Base-by-base conservation (phyloP, 2,113 vertebrate genomes). In the Cricetomys ansorgei region DNA sequence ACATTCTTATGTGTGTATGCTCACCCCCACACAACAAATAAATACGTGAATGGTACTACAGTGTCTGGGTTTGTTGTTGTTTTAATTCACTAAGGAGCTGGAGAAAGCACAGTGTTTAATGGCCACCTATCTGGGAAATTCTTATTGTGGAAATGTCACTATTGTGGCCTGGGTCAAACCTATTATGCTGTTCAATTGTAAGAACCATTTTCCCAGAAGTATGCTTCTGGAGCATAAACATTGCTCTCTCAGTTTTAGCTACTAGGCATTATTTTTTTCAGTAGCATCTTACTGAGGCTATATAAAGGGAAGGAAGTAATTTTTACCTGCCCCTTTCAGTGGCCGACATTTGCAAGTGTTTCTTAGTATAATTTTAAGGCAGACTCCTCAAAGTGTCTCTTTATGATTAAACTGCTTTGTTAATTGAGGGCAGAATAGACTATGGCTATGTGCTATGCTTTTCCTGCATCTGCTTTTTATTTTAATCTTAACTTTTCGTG, bases 281-380 rank as follows among this genome's bases (percentile, higher is more conserved):
- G 59, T 31, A 43, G 23, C 5, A 57, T 50, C 53, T 83, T 89
- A 62, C 16, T 25, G 9, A 53, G 67, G n/a, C 45, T 65, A 80
- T 85, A 59, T 81, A 70, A 62, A 34, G 13, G n/a, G 62, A 96
- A 92, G 15, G 23, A 79, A 45, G 27, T 27, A 79, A 0, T 43
- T 81, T 69, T 50, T 50, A 27, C 6, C 67, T 73, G 25, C n/a
- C 7, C 34, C 40, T 55, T 90, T 13, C 2, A 88, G 13, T 81
- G 67, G 7, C 81, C 92, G 55, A 53, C 29, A 23, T 85, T 72
- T 65, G 48, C 27, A 53, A 75, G 4, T 87, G 48, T 89, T 92
- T 96, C 64, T 88, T 19, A 59, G 29, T 87, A 57, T 21, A 89
- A 83, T 84, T 97, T 64, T 88, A 92, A 88, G 73, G 64, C 1